Percentiles rank a stretch among this genome's conserved stretches.
Conservation (phyloP, 30 jellyfish, hydroid and myxozoan species). For the Pelagia noctiluca region DNA sequence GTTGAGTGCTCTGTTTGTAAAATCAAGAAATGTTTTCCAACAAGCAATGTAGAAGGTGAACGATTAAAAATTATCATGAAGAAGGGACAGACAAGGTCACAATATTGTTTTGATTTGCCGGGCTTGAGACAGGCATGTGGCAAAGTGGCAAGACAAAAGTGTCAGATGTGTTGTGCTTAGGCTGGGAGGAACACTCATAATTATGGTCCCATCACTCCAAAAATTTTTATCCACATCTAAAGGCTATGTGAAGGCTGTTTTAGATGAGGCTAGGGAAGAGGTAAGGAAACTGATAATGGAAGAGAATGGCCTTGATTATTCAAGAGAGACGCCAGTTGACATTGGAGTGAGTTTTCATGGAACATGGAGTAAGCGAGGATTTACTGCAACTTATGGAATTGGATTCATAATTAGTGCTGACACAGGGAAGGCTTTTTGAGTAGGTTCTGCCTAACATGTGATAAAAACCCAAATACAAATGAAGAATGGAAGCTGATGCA, state of each 20-base stretch:
- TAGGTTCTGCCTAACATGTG: conserved; percentile 27
- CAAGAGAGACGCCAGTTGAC: conserved; percentile 8
- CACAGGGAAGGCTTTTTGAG: conserved; percentile 44
- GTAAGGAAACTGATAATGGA: neutral
- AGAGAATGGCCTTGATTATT: conserved; percentile 24
- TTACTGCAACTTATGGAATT: conserved; percentile 45
- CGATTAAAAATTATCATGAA: too few relatives aligned
- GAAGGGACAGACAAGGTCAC: too few relatives aligned
- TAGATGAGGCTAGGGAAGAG: conserved; percentile 35
- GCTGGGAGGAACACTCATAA: neutral
- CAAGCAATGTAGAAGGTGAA: too few relatives aligned
- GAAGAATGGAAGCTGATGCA: conserved; percentile 51
- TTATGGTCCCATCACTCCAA: conserved; percentile 10
- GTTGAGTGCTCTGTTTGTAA: too few relatives aligned
- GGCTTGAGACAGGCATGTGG: conserved; percentile 28
- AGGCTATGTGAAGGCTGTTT: neutral
- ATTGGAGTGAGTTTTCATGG: conserved; percentile 54
- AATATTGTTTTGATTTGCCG: neutral
- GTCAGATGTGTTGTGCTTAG: neutral
- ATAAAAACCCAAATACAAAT: conserved; percentile 15
- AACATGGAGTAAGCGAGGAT: conserved; percentile 52
- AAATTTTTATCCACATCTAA: neutral
- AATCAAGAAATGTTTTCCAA: neutral
- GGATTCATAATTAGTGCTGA: conserved; percentile 35
- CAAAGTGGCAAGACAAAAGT: conserved; percentile 6